Evolutionary conservation across 2,888 invertebrate genomes (phyloP).

Genomic region (Leptinotarsa haldemani): DNA sequence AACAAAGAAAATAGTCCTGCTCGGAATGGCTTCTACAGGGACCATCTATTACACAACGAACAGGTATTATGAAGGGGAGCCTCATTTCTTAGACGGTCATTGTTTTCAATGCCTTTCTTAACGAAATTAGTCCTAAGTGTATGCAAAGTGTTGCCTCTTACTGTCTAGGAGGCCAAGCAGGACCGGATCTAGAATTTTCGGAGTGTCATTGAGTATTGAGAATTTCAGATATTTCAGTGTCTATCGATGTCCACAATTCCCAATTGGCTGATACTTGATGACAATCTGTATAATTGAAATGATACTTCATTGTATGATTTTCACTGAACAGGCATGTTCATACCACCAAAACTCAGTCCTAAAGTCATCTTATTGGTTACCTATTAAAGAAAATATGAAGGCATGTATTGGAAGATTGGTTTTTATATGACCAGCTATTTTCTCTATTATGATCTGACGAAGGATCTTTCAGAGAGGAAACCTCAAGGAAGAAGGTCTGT

Average conservation of each 20-base stretch:
- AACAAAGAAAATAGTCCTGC: slow-evolving; percentile 49
- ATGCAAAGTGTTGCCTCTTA: slow-evolving; percentile 49
- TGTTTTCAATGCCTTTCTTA: slow-evolving; percentile 53
- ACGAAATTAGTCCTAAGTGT: slow-evolving; percentile 51
- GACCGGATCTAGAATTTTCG: neutral
- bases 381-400: too few species aligned
- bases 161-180: slow-evolving; percentile 42
- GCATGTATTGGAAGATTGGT: too few species aligned
- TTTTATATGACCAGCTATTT: too few species aligned
- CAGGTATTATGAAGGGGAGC: slow-evolving; percentile 49
- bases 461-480: neutral
- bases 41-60: slow-evolving; percentile 47
- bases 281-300: too few species aligned
- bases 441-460: neutral
- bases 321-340: too few species aligned
- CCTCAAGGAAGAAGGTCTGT: neutral
- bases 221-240: too few species aligned
- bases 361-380: too few species aligned
- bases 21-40: slow-evolving; percentile 47
- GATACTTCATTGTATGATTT: too few species aligned
- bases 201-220: too few species aligned
- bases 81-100: slow-evolving; percentile 51
- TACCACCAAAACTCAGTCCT: too few species aligned
- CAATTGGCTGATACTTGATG: too few species aligned
- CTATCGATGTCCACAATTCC: too few species aligned